These are phyloP conservation scores for Malaclemys terrapin DNA, from an alignment of 2,113 vertebrate genomes.

Conservation along the genomic window DNA sequence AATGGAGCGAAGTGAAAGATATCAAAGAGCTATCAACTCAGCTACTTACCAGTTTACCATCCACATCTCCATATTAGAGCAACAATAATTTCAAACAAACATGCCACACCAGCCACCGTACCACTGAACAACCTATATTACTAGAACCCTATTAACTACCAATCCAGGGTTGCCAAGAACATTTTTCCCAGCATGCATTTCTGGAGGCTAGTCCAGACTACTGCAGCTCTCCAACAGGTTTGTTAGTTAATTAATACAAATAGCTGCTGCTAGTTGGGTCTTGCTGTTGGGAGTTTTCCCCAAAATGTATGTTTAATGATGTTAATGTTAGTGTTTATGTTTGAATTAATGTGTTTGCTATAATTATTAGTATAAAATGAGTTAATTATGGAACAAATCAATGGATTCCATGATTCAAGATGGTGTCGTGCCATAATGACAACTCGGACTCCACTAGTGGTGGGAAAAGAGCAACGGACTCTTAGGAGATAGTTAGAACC, in stretches of 20 bases:
- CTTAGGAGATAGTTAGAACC: too few species aligned
- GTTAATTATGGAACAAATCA: too few species aligned
- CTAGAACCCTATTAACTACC: not conserved
- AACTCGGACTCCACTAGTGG: too few species aligned
- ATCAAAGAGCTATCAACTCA: not conserved
- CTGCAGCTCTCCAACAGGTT: not conserved
- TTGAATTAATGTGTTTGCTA: too few species aligned
- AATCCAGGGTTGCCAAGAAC: not conserved
- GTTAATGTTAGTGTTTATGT: too few species aligned
- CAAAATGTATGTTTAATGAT: too few species aligned
- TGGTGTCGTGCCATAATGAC: too few species aligned
- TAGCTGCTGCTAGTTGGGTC: not conserved
- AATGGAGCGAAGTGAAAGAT: not conserved
- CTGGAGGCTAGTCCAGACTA: not conserved
- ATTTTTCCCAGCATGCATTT: not conserved
- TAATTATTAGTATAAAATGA: too few species aligned
- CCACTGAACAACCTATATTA: fast-evolving
- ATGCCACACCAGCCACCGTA: not conserved
- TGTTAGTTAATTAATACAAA: not conserved
- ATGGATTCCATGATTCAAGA: too few species aligned
- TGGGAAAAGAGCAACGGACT: too few species aligned
- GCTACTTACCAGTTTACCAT: not conserved
- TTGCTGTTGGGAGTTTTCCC: too few species aligned
- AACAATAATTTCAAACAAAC: not conserved
- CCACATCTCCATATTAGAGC: not conserved